Percentiles rank a stretch among this genome's conserved stretches.
Conservation (phyloP, 2,888 invertebrate species). For the Heliconius charithonia region DNA sequence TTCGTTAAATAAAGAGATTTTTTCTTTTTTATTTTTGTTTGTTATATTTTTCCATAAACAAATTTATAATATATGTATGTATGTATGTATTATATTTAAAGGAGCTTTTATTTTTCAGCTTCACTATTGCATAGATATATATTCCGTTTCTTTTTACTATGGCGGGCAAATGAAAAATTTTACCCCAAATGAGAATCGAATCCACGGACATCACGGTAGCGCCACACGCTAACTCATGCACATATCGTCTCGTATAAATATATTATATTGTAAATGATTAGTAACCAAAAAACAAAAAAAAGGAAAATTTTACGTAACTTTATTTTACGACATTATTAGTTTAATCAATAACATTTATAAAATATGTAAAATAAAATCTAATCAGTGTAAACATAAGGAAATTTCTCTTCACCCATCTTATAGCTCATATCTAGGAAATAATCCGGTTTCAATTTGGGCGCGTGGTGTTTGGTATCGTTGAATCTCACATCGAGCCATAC, state of each 20-base stretch:
- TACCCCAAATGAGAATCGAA: too few species aligned
- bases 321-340: background rate
- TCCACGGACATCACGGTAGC: too few species aligned
- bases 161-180: too few species aligned
- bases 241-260: too few species aligned
- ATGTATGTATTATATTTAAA: too few species aligned
- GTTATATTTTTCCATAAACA: background rate
- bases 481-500: conserved; percentile 45
- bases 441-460: conserved; percentile 27
- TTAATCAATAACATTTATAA: too few species aligned
- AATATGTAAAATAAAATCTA: background rate
- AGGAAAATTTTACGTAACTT: background rate
- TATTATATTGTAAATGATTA: too few species aligned
- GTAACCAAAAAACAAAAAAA: background rate
- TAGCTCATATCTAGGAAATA: background rate
- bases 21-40: background rate
- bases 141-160: too few species aligned
- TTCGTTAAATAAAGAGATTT: conserved; percentile 9
- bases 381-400: background rate
- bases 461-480: conserved; percentile 33
- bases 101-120: too few species aligned
- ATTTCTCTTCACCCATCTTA: background rate
- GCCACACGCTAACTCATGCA: too few species aligned
- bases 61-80: background rate
- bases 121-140: too few species aligned